Conservation (phyloP, 2,113 vertebrate species). For the Pitta sordida region DNA sequence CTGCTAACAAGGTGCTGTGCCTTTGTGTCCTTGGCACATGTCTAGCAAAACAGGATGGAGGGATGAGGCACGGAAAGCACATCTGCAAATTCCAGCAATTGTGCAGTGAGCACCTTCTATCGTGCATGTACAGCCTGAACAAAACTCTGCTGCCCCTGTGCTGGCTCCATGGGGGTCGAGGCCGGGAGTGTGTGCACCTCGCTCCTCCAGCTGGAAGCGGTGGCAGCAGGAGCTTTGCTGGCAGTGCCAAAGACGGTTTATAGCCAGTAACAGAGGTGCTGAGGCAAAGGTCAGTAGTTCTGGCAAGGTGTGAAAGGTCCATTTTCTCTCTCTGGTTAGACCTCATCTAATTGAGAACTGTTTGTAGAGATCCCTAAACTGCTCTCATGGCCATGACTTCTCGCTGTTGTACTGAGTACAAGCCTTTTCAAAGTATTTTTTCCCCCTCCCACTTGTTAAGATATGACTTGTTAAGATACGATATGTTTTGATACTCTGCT, state of each 20-base stretch:
- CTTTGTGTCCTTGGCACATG: not conserved
- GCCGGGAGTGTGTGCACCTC: not conserved
- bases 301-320: not conserved
- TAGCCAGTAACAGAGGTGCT: not conserved
- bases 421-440: not conserved
- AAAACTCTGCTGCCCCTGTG: not conserved
- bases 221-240: not conserved
- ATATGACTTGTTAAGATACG: not conserved
- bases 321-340: not conserved
- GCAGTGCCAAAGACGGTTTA: not conserved
- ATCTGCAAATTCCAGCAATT: not conserved
- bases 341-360: not conserved
- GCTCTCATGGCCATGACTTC: not conserved
- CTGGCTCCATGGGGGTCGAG: not conserved
- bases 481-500: not conserved
- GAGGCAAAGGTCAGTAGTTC: not conserved
- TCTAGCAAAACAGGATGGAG: not conserved
- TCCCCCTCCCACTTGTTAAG: not conserved
- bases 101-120: not conserved
- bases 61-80: not conserved
- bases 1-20: not conserved
- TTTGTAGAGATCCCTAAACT: not conserved
- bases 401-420: not conserved
- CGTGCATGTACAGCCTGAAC: fast-evolving
- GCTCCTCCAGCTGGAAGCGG: not conserved